Conservation (phyloP, 2,797 vertebrate species). For the Phrynocephalus vlangalii region DNA sequence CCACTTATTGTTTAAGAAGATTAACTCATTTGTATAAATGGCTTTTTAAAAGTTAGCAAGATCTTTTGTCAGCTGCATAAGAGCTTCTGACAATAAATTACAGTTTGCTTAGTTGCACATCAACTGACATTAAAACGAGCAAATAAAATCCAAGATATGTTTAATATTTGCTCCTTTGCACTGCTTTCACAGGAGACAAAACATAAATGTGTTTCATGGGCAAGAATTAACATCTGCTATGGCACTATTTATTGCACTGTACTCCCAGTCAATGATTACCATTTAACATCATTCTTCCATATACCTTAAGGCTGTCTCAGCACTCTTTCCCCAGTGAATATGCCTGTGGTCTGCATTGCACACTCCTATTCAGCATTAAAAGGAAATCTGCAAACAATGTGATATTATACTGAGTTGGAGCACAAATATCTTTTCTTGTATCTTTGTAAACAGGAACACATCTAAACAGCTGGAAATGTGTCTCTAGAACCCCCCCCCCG, state of each 20-base stretch:
- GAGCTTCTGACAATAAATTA: constrained; percentile 71
- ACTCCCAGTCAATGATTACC: constrained; percentile 44
- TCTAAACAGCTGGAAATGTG: constrained; percentile 72
- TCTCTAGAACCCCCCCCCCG: constrained; percentile 51
- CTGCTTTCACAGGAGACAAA: constrained; percentile 56
- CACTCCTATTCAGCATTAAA: constrained; percentile 36
- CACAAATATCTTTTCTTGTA: constrained; percentile 44
- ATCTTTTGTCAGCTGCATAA: constrained; percentile 56
- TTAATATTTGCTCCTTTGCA: constrained; percentile 53
- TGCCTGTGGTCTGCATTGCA: constrained; percentile 14
- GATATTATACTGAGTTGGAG: constrained; percentile 51
- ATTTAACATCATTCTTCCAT: constrained; percentile 31
- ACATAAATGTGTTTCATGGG: constrained; percentile 68
- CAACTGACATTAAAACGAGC: constrained; percentile 64
- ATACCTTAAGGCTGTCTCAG: constrained; percentile 45
- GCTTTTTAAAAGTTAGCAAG: constrained; percentile 68
- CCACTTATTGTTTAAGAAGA: constrained; percentile 70
- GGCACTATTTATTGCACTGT: constrained; percentile 60
- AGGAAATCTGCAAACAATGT: constrained; percentile 59
- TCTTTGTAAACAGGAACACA: constrained; percentile 59
- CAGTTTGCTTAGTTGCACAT: constrained; percentile 54
- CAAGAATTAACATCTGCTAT: constrained; percentile 60
- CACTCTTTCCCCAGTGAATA: constrained; percentile 15
- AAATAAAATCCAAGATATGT: constrained; percentile 75
- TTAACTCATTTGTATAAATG: constrained; percentile 75